Evolutionary conservation across 2,797 vertebrate genomes (phyloP), one percentile per base, ranked within the genome.

Genomic region (Pelobates cultripes): DNA sequence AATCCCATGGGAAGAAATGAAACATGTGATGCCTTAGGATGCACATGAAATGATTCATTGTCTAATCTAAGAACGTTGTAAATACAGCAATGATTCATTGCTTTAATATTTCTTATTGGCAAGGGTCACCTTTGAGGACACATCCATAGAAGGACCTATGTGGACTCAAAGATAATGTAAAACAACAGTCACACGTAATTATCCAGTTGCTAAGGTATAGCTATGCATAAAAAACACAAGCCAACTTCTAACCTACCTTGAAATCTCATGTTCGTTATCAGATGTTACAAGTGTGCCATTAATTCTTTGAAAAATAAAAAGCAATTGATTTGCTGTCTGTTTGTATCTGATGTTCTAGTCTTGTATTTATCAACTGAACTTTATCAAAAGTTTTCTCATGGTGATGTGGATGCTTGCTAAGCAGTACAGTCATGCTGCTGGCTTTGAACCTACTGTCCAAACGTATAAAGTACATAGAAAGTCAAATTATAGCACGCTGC

Each of bases 21-120:
- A 75, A 83, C 66, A 74, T 78, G 72, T 84, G 47, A 75, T 75
- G 69, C 73, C 69, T 64, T 13, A 79, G 77, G 77, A 81, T 79
- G 55, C 67, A 75, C 82, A 53, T 64, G 68, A 79, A 79, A 75
- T 84, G 82, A 84, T 84, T 84, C 77, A 84, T 84, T 84, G 82
- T 76, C 82, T 84, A 79, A 84, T 84, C 73, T 64, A 79, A 71
- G 68, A 75, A 51, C 17, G 47, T 55, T 83, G 57, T 84, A 71
- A 64, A 84, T 84, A 72, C 47, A 63, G 73, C 67, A 64, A 51
- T 84, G 82, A 84, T 84, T 84, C 60, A 84, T 84, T 71, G 77
- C 77, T 72, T 10, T 79, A 79, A 84, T 84, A 76, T 79, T 79
- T 75, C 60, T 79, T 69, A 84, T 70, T 79, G 82, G 77, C 73